Evolutionary conservation across 2,888 invertebrate species (phyloP).

Genomic region (Amphimallon solstitiale): DNA sequence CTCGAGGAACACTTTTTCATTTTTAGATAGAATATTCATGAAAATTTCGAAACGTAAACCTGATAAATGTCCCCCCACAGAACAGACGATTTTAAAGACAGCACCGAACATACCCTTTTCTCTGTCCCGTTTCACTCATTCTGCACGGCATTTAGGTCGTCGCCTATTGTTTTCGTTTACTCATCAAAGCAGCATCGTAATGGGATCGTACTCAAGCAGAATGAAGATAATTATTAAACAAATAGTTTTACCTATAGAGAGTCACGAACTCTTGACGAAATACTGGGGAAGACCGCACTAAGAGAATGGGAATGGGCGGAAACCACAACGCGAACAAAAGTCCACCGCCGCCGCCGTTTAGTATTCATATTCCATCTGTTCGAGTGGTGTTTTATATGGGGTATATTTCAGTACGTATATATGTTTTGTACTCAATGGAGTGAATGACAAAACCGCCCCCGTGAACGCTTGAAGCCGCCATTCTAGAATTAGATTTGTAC

Average conservation of each 20-base stretch:
- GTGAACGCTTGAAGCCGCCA: constrained; percentile 22
- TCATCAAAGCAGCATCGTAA: constrained; percentile 11
- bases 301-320: constrained; percentile 28
- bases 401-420: constrained; percentile 20
- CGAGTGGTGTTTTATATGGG: constrained; percentile 41
- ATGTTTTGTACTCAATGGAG: constrained; percentile 27
- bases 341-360: constrained; percentile 49
- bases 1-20: not conserved
- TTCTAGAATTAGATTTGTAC: constrained; percentile 20
- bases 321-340: constrained; percentile 46
- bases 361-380: constrained; percentile 52
- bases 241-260: constrained; percentile 36
- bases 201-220: constrained; percentile 1
- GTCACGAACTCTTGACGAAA: constrained; percentile 36
- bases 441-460: constrained; percentile 4
- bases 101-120: not conserved
- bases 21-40: constrained; percentile 21
- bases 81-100: constrained; percentile 9
- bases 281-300: constrained; percentile 10
- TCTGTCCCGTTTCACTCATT: not conserved
- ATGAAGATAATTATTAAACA: constrained; percentile 36
- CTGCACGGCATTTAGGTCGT: constrained; percentile 13
- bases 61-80: constrained; percentile 5
- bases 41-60: constrained; percentile 20
- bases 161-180: constrained; percentile 24